A percentile compares a stretch with the other conserved stretches of the same genome.
Conservation (phyloP, 2,888 invertebrate genomes). For the Drosophila lacicola region DNA sequence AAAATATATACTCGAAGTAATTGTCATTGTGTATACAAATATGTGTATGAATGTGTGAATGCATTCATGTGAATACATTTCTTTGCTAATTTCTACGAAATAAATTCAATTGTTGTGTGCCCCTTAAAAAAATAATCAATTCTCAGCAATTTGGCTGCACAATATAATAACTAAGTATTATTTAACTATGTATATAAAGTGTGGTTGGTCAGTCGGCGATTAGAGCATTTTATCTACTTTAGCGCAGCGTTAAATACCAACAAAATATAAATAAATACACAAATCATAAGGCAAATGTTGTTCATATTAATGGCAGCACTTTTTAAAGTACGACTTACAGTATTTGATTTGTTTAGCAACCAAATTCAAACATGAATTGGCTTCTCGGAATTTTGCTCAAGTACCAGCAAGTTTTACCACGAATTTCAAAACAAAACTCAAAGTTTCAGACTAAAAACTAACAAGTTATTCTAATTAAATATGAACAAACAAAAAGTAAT, state of each 20-base stretch:
- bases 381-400: background rate
- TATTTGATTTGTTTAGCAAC: conserved; percentile 3
- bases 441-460: background rate
- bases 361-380: background rate
- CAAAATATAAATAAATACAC: background rate
- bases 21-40: conserved; percentile 19
- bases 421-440: background rate
- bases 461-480: background rate
- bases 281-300: too few species aligned
- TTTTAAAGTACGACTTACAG: conserved; percentile 24
- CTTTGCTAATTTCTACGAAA: conserved; percentile 4
- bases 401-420: background rate
- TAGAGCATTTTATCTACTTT: conserved; percentile 40
- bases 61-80: conserved; percentile 18
- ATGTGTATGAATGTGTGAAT: conserved; percentile 23
- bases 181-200: conserved; percentile 11
- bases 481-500: background rate
- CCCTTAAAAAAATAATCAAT: conserved; percentile 12
- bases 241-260: conserved; percentile 53
- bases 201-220: conserved; percentile 24
- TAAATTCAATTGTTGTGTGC: conserved; percentile 5
- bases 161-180: conserved; percentile 16
- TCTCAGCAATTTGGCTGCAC: conserved; percentile 11
- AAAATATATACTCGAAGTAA: conserved; percentile 37
- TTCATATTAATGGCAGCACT: conserved; percentile 11